Base-by-base conservation (phyloP, 2,113 vertebrate species). In the Protobothrops mucrosquamatus region DNA sequence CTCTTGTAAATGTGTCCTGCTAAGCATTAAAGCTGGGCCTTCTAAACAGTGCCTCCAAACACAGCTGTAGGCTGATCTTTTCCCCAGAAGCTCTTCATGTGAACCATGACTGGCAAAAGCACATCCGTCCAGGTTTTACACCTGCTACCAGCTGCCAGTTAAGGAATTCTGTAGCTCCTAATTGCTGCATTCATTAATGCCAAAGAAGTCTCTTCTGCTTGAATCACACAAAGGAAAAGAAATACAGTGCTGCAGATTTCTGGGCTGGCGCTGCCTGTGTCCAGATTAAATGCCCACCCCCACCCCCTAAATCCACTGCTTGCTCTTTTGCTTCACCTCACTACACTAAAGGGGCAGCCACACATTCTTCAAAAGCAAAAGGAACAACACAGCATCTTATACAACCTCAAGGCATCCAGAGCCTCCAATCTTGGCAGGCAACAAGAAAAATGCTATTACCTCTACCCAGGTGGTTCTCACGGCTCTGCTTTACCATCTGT, bases 121-220 rank as follows among this genome's bases (percentile, higher is more conserved):
- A 2, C 64, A 34, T 3, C 0, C 59, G 57, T 95, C 91, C 69
- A 89, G 69, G 92, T 1, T 0, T 0, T 52, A 90, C 93, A 61
- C 93, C 85, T 86, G 92, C 88, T 89, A 0, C 0, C 61, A 95
- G 95, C 93, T 94, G 93, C 81, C 96, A 96, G 93, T 52, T 92
- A 91, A 94, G 22, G 0, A 95, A 95, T 91, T 93, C 92, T 14
- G 90, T 39, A 92, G 89, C 43, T 95, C 94, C 93, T 94, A 96
- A 96, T 94, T 93, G 96, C 48, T 56, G 91, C 92, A 90, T 26
- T 9, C 34, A 39, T 18, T 43, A n/a, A 18, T 52, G 93, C 94
- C 3, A 7, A 46, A 93, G 69, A 0, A 0, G 91, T 64, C 88
- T 91, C 59, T 91, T 46, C 94, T 88, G 2, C 51, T 92, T 85